These are phyloP conservation scores for Apistogramma diplotaenia DNA, from an alignment of 2,113 vertebrate species.

Conservation along the genomic window DNA sequence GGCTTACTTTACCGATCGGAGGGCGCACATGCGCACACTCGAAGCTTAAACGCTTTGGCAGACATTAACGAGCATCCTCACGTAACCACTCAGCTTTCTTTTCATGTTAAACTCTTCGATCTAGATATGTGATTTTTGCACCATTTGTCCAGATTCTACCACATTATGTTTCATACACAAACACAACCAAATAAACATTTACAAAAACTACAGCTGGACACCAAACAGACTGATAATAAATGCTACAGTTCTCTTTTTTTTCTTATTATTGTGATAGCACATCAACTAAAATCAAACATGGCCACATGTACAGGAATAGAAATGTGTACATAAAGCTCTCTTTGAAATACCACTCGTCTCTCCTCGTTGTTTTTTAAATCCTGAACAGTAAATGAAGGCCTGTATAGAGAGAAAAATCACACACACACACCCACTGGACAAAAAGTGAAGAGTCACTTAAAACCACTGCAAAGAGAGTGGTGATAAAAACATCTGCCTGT, in stretches of 20 bases:
- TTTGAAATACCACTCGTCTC: constrained; percentile 15
- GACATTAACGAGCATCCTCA: constrained; percentile 18
- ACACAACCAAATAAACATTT: constrained; percentile 71
- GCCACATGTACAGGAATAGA: constrained; percentile 41
- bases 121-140: constrained; percentile 51
- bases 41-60: constrained; percentile 36
- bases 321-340: constrained; percentile 53
- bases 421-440: constrained; percentile 63
- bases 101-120: constrained; percentile 28
- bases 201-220: constrained; percentile 71
- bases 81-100: neutral
- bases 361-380: constrained; percentile 35
- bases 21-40: neutral
- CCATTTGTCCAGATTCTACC: constrained; percentile 51
- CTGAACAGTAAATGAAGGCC: constrained; percentile 65
- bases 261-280: constrained; percentile 55
- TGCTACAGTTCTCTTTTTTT: constrained; percentile 60
- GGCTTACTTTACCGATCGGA: neutral
- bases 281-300: constrained; percentile 60
- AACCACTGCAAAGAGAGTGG: constrained; percentile 64
- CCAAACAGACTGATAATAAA: constrained; percentile 67
- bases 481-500: constrained; percentile 50
- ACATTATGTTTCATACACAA: constrained; percentile 56
- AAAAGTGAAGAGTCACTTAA: constrained; percentile 60
- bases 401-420: constrained; percentile 54